phyloP scores from a whole-genome alignment of 1,140 invertebrate genomes.

The Neodiprion pinetum region DNA sequence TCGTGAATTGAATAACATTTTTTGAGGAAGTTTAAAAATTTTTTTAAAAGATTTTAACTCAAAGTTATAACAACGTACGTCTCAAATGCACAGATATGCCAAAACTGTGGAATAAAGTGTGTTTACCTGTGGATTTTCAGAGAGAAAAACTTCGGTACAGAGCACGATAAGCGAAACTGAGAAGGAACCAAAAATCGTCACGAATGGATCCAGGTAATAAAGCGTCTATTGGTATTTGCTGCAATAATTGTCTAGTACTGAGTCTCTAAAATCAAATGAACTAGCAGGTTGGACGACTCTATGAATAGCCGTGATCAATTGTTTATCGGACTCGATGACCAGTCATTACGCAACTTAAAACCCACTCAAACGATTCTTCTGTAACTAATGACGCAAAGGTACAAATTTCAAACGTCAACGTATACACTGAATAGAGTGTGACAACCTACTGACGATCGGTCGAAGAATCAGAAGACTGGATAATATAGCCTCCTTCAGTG shows the following conservation, averaged over 20 bases:
- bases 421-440: too few relatives aligned
- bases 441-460: too few relatives aligned
- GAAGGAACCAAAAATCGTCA: background rate
- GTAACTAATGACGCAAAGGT: too few relatives aligned
- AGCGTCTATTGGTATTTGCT: background rate
- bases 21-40: background rate
- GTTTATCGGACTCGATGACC: background rate
- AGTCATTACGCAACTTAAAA: background rate
- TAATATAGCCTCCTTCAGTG: too few relatives aligned
- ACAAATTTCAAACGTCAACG: too few relatives aligned
- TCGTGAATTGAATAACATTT: background rate
- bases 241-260: background rate
- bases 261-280: too few relatives aligned
- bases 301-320: background rate
- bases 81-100: too few relatives aligned
- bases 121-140: background rate
- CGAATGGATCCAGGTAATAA: background rate
- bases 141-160: background rate
- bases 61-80: too few relatives aligned
- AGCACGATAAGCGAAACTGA: background rate
- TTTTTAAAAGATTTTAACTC: constrained; percentile 40
- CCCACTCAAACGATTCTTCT: background rate
- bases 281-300: background rate
- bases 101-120: too few relatives aligned
- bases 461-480: too few relatives aligned